A percentile compares a stretch with the other conserved stretches of the same genome.
phyloP scores from a whole-genome alignment of 1,140 invertebrate species.

The Lepidurus apus region DNA sequence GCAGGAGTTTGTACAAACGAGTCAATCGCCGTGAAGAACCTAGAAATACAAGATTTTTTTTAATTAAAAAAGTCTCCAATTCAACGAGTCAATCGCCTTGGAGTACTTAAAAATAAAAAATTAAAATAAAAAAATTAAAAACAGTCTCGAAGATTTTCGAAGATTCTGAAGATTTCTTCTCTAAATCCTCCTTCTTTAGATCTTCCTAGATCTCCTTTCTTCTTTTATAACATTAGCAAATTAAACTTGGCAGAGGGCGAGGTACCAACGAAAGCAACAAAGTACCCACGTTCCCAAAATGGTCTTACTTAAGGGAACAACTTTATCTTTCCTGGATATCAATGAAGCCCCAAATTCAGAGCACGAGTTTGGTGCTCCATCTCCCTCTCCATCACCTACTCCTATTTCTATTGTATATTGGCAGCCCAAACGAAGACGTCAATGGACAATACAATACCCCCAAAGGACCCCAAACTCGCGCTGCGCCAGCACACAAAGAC shows the following conservation, averaged over 20 bases:
- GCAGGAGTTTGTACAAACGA: neutral
- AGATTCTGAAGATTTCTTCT: neutral
- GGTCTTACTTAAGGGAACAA: neutral
- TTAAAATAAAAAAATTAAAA: neutral
- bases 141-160: neutral
- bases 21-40: constrained; percentile 7
- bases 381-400: neutral
- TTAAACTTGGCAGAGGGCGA: neutral
- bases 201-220: neutral
- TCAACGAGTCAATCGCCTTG: neutral
- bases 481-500: no score
- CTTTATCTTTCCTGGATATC: neutral
- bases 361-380: neutral
- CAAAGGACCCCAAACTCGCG: no score
- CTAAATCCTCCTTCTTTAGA: neutral
- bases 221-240: neutral
- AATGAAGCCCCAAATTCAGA: neutral
- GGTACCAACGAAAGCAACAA: neutral
- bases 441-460: no score
- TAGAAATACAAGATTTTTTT: neutral
- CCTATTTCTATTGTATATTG: neutral
- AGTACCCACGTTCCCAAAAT: neutral
- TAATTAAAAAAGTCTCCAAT: no score
- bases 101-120: neutral
- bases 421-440: neutral